A percentile compares a stretch with the other conserved stretches of the same genome.
Conservation (phyloP, 2,113 vertebrate species). For the Oreotrochilus melanogaster region DNA sequence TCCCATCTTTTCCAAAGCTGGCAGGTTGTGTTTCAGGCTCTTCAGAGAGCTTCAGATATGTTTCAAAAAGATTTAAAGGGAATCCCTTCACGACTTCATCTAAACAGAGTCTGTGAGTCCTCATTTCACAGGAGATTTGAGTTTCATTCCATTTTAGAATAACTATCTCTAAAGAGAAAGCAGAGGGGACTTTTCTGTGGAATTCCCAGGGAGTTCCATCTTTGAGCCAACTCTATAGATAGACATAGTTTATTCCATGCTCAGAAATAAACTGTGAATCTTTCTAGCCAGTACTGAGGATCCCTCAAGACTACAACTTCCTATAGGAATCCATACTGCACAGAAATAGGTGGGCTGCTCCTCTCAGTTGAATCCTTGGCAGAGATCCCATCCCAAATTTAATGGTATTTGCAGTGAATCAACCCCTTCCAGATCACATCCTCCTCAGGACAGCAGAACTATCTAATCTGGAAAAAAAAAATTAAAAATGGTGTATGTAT, state of each 20-base stretch:
- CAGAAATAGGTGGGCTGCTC: constrained; percentile 45
- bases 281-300: background rate
- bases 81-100: constrained; percentile 21
- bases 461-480: background rate
- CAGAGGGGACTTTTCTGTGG: background rate
- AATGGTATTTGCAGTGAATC: background rate
- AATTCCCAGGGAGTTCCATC: constrained; percentile 23
- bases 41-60: background rate
- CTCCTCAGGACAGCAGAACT: background rate
- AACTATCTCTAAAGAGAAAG: constrained; percentile 31
- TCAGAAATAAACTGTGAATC: constrained; percentile 66
- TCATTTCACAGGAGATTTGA: background rate
- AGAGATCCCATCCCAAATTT: background rate
- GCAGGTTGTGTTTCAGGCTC: background rate
- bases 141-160: constrained; percentile 22
- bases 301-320: background rate
- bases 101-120: background rate
- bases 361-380: constrained; percentile 5
- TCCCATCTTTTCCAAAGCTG: background rate
- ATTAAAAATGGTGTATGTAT: background rate
- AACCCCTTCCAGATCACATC: background rate
- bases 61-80: constrained; percentile 4
- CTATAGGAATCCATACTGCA: background rate
- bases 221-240: constrained; percentile 68
- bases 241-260: constrained; percentile 27